These are phyloP conservation scores for Ptychochromis oligacanthus DNA, from an alignment of 2,113 vertebrate genomes.

Conservation along the genomic window DNA sequence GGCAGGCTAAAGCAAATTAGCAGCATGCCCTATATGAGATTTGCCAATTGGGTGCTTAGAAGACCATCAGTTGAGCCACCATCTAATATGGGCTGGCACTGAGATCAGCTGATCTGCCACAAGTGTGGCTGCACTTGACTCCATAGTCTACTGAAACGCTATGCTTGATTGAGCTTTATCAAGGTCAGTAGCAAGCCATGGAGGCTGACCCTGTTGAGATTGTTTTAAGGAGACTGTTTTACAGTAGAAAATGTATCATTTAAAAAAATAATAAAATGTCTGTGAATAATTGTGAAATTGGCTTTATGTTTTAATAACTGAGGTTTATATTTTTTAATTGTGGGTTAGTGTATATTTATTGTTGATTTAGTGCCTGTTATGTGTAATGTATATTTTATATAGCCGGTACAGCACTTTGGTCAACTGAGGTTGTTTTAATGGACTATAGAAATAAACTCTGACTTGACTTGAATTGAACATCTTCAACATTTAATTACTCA, in stretches of 20 bases:
- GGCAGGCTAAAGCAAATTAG: not conserved
- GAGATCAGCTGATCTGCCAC: constrained; percentile 1
- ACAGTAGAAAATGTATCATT: not conserved
- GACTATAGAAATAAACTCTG: too few species aligned
- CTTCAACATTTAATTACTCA: too few species aligned
- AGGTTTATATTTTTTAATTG: too few species aligned
- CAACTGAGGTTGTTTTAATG: too few species aligned
- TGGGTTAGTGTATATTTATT: too few species aligned
- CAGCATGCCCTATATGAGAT: too few species aligned
- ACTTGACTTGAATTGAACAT: too few species aligned
- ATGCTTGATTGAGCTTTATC: constrained; percentile 1
- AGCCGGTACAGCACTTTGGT: too few species aligned
- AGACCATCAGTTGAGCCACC: not conserved
- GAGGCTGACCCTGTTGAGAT: not conserved
- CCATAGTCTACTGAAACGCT: not conserved
- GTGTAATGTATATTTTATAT: too few species aligned
- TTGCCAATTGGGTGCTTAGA: not conserved
- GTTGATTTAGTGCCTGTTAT: too few species aligned
- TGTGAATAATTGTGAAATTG: too few species aligned
- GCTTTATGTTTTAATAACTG: too few species aligned
- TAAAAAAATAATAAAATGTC: not conserved
- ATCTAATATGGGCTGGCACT: not conserved
- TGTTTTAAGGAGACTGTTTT: not conserved
- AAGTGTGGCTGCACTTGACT: not conserved
- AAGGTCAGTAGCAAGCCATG: not conserved